Conservation (phyloP, 2,113 vertebrate species). For the Xyrauchen texanus region DNA sequence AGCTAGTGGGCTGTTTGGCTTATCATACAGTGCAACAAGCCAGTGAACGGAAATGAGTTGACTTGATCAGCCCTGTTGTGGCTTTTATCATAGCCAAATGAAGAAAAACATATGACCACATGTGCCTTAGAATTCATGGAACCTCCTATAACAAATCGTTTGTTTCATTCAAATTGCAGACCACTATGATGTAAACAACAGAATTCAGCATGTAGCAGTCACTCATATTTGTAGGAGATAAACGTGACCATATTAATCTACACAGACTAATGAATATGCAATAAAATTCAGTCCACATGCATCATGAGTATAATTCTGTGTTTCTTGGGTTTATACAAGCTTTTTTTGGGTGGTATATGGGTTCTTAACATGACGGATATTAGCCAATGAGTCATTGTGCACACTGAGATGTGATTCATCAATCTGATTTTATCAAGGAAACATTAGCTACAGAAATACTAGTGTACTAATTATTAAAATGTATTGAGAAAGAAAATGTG, state of each 20-base stretch:
- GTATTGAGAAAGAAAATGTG: not conserved
- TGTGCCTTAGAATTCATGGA: not conserved
- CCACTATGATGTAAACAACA: no score
- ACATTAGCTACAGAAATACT: not conserved
- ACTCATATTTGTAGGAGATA: not conserved
- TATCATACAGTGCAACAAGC: not conserved
- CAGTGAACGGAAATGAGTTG: conserved; percentile 32
- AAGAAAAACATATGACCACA: conserved; percentile 1
- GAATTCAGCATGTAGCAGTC: not conserved
- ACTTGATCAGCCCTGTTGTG: not conserved
- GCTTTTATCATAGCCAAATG: not conserved
- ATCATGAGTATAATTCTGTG: not conserved
- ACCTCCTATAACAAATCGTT: no score
- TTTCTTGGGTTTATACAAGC: not conserved
- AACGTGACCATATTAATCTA: not conserved
- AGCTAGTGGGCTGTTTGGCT: conserved; percentile 5
- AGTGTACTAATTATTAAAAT: not conserved
- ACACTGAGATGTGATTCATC: conserved; percentile 20
- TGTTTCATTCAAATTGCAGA: no score
- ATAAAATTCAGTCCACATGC: not conserved
- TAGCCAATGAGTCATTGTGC: not conserved
- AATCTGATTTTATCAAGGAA: not conserved
- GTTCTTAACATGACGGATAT: not conserved
- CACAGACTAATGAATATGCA: not conserved
- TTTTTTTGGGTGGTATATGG: conserved; percentile 3